Evolutionary conservation across 1,140 invertebrate genomes (phyloP).

Genomic region (Drosophila erecta): DNA sequence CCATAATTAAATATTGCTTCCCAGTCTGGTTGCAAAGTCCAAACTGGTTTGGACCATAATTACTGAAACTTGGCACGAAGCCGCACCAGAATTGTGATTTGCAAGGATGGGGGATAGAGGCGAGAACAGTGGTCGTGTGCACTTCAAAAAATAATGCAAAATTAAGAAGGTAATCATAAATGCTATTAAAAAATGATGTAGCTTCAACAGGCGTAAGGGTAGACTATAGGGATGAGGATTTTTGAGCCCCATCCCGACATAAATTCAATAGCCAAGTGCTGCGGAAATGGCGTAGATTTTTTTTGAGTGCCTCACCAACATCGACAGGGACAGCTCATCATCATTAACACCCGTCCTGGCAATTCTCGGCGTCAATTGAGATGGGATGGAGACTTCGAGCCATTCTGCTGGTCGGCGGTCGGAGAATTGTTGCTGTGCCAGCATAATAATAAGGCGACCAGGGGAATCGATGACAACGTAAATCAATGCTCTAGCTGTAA

Average conservation of each 20-base stretch:
- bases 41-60: conserved; percentile 54
- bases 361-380: conserved; percentile 51
- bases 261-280: too few species aligned
- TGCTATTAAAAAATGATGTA: too few species aligned
- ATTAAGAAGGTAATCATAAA: too few species aligned
- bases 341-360: conserved; percentile 74
- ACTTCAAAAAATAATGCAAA: conserved; percentile 1
- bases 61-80: conserved; percentile 65
- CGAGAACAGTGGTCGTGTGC: background rate
- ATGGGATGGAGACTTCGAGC: conserved; percentile 7
- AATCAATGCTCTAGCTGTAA: conserved; percentile 68
- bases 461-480: conserved; percentile 70
- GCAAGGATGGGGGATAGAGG: background rate
- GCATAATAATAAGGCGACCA: conserved; percentile 74
- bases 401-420: conserved; percentile 38
- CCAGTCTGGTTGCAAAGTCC: conserved; percentile 37
- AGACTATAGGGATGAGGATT: too few species aligned
- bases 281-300: background rate
- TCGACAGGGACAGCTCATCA: conserved; percentile 61
- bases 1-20: conserved; percentile 76
- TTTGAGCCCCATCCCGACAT: too few species aligned
- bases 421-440: conserved; percentile 70
- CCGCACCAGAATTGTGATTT: conserved; percentile 43
- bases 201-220: too few species aligned
- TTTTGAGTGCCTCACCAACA: conserved; percentile 28